Evolutionary conservation across 2,797 vertebrate genomes (phyloP).

Genomic region (Heteromormyrus szaboi): DNA sequence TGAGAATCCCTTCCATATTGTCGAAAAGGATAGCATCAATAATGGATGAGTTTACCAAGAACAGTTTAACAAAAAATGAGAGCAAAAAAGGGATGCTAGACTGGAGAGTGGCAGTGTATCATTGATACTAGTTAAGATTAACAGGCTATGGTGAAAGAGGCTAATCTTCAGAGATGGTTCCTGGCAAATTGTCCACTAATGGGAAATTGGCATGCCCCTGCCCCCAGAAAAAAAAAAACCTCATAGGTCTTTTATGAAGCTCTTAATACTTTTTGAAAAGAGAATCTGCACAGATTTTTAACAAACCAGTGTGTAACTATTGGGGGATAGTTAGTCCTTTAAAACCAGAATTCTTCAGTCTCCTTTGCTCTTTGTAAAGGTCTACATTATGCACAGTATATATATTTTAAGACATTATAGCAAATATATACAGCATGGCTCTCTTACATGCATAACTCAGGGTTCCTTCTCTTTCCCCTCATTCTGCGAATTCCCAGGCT

Average conservation of each 20-base stretch:
- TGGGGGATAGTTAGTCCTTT: not conserved
- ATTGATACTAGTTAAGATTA: not conserved
- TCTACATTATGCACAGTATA: not conserved
- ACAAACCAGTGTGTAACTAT: not conserved
- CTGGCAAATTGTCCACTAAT: not conserved
- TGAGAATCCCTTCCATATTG: not conserved
- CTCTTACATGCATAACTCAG: not conserved
- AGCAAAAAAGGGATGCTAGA: not conserved
- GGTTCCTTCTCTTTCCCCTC: not conserved
- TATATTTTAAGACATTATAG: not conserved
- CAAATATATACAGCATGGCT: not conserved
- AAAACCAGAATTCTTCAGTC: not conserved
- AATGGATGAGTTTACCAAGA: not conserved
- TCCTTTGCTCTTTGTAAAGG: not conserved
- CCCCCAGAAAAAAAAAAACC: not conserved
- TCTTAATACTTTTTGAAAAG: not conserved
- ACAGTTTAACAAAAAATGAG: slow-evolving; percentile 9
- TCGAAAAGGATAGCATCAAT: not conserved
- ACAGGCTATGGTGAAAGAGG: not conserved
- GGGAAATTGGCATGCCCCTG: not conserved
- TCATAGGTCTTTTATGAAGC: not conserved
- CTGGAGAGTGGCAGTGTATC: not conserved
- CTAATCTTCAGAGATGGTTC: not conserved
- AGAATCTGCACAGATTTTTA: not conserved
- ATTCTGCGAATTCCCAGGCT: not conserved